Evolutionary conservation across 2,797 vertebrate genomes (phyloP), one percentile per base, ranked within the genome.

Genomic region (Eulemur albifrons): DNA sequence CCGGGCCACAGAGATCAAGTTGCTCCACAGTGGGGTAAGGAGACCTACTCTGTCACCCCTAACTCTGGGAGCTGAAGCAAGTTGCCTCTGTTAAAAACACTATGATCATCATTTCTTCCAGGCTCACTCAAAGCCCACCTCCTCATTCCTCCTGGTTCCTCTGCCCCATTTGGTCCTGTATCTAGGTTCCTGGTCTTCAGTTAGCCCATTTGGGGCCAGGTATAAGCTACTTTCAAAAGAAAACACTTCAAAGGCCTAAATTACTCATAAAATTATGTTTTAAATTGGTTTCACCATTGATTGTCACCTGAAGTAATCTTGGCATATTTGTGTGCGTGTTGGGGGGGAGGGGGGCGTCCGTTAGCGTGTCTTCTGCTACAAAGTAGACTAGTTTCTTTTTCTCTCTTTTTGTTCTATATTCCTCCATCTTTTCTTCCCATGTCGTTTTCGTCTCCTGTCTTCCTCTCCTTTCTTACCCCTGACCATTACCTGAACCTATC

Each of bases 181-280:
- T 61, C 20, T 79, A 43, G 0, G 3, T 67, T 90, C 48, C 69
- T 87, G 15, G 32, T 43, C n/a, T 88, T 87, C 8, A 11, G 17
- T 70, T 45, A 54, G 63, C 38, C 35, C 27, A 63, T 45, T 48
- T 27, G 7, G 12, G n/a, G 7, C 10, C 38, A 61, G 18, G n/a
- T 79, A 7, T n/a, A 86, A 57, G 43, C 52, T 80, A 20, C 20
- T 52, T 93, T 35, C 72, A 50, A 5, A 77, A 81, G 5, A 35
- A 18, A 85, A 45, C 18, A 73, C 25, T 84, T 91, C 76, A 67
- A 65, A 96, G 75, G n/a, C 4, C 69, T 85, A 85, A 94, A 92
- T 85, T 85, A 70, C 43, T 93, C 82, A 63, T 61, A 69, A 89
- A 93, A 43, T 27, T 81, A 9, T 82, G 21, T 80, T 96, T 82